These are phyloP conservation scores for Serilophus lunatus DNA, from an alignment of 2,113 vertebrate genomes.

Conservation along the genomic window DNA sequence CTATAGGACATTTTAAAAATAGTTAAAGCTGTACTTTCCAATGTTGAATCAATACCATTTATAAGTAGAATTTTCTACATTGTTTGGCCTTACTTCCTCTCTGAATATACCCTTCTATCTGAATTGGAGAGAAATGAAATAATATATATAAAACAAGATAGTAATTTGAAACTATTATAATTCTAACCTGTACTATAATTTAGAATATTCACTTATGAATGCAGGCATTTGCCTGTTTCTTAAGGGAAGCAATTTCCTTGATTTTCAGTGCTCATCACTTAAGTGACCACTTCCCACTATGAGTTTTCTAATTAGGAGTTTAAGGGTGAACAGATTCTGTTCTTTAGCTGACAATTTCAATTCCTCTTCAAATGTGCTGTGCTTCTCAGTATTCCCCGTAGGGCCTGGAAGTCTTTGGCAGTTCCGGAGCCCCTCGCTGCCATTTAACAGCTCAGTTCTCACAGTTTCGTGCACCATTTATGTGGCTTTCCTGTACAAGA, in stretches of 20 bases:
- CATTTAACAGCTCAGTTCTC: slow-evolving; percentile 45
- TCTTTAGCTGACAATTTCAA: slow-evolving; percentile 55
- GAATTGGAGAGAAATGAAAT: neutral
- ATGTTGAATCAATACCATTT: neutral
- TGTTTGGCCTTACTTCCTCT: neutral
- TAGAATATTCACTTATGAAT: neutral
- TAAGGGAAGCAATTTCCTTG: neutral
- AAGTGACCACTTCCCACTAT: neutral
- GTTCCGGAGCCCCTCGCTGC: slow-evolving; percentile 46
- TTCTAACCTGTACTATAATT: neutral
- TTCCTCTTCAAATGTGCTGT: slow-evolving; percentile 43
- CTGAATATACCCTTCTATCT: neutral
- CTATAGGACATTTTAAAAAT: neutral
- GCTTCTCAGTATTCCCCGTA: slow-evolving; percentile 47
- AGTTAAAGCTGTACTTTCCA: neutral
- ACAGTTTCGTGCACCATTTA: slow-evolving; percentile 46
- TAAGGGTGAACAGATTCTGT: slow-evolving; percentile 54
- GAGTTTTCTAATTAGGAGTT: slow-evolving; percentile 51
- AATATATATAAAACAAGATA: neutral
- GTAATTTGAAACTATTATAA: neutral
- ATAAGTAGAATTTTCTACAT: neutral
- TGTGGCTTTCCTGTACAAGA: slow-evolving; percentile 37
- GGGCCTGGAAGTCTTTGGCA: slow-evolving; percentile 18
- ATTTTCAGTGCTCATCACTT: slow-evolving; percentile 18
- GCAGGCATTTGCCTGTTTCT: neutral